Conservation (phyloP, 2,797 vertebrate species). For the Alfaro cultratus region DNA sequence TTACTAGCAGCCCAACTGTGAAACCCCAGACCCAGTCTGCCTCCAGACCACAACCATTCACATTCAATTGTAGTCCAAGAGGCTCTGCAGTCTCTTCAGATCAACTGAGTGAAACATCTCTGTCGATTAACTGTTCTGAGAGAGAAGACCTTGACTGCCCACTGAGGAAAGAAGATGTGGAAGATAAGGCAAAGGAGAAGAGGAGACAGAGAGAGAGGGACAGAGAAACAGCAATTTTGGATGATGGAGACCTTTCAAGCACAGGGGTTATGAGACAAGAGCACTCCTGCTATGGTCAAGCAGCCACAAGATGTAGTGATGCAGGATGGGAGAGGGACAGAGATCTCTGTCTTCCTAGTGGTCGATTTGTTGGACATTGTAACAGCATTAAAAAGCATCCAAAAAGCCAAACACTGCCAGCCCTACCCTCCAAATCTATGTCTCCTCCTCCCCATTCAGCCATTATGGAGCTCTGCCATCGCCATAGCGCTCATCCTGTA, state of each 20-base stretch:
- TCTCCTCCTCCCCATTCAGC: conserved; percentile 58
- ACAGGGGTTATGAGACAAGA: conserved; percentile 47
- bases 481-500: conserved; percentile 70
- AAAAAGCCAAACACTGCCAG: conserved; percentile 81
- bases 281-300: conserved; percentile 42
- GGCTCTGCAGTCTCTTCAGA: conserved; percentile 77
- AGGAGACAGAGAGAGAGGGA: conserved; percentile 70
- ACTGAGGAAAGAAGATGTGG: conserved; percentile 28
- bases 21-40: conserved; percentile 55
- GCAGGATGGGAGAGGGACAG: conserved; percentile 70
- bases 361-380: conserved; percentile 70
- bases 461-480: conserved; percentile 75
- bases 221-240: conserved; percentile 89
- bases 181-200: conserved; percentile 50
- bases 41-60: conserved; percentile 64
- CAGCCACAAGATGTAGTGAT: conserved; percentile 52
- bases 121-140: conserved; percentile 46
- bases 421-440: conserved; percentile 67
- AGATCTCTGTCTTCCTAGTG: conserved; percentile 55
- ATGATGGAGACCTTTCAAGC: conserved; percentile 75
- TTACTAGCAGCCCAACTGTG: conserved; percentile 70
- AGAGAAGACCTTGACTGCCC: conserved; percentile 62
- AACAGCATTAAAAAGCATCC: conserved; percentile 67
- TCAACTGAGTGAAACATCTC: conserved; percentile 53
- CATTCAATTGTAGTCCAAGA: conserved; percentile 75